phyloP scores from a whole-genome alignment of 1,140 invertebrate genomes.

The Heliconius congener region DNA sequence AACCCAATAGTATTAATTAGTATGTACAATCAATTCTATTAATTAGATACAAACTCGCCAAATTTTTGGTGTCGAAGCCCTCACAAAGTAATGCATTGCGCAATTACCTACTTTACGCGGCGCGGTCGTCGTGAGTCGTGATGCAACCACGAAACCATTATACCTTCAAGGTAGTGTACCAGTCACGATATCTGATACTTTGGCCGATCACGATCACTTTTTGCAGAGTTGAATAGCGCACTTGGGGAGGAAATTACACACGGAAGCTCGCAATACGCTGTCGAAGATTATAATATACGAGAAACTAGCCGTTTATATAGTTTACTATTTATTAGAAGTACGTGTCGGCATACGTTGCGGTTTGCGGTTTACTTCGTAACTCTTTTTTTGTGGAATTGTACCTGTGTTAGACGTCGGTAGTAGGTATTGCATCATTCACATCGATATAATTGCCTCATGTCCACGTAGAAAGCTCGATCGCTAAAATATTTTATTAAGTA shows the following conservation, averaged over 20 bases:
- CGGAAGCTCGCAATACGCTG: constrained; percentile 1
- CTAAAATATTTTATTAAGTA: constrained; percentile 61
- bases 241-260: constrained; percentile 26
- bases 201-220: constrained; percentile 36
- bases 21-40: neutral
- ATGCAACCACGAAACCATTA: constrained; percentile 54
- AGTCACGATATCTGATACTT: constrained; percentile 57
- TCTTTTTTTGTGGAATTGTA: neutral
- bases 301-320: neutral
- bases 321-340: neutral
- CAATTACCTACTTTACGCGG: constrained; percentile 60
- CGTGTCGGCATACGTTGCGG: constrained; percentile 24
- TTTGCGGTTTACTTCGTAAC: constrained; percentile 23
- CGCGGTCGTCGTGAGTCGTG: constrained; percentile 49
- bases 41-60: neutral
- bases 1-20: neutral
- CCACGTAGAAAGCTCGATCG: constrained; percentile 66
- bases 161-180: constrained; percentile 54
- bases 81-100: constrained; percentile 55
- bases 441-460: constrained; percentile 59
- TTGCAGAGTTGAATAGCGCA: constrained; percentile 23
- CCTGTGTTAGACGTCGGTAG: neutral
- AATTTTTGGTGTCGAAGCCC: neutral
- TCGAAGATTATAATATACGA: neutral
- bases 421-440: constrained; percentile 45